Base-by-base conservation (phyloP, 2,888 invertebrate genomes). In the Chrysotoxum bicinctum region DNA sequence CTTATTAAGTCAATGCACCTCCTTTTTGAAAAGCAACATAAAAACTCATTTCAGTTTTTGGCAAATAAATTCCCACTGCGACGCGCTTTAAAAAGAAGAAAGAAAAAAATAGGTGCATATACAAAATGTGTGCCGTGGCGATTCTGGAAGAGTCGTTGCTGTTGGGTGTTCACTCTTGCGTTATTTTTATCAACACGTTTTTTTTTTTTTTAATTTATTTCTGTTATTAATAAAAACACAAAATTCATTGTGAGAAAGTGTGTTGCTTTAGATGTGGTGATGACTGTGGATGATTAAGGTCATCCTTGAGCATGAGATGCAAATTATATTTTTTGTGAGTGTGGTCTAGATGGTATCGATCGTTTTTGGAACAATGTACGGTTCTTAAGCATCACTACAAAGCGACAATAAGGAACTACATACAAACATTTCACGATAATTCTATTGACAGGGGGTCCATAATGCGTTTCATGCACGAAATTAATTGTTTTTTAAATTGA, bases 51-150 rank as follows among this genome's bases (percentile, higher is more conserved):
- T 56, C 23, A 70, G 10, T 72, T 72, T 76, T 66, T 56, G 43
- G 32, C 32, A 64, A 64, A 60, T 54, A 68, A 73, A 79, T 74
- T n/a, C 7, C n/a, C 45, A 70, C 48, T 64, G 37, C 54, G 10
- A 75, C 80, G 69, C 21, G 21, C 35, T 30, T 19, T 16, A 58
- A 43, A 64, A 50, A 64, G 35, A 69, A 54, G 19, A 30, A 69
- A 66, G 35, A 16, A 43, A 16, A 23, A 26, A 60, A 40, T 37
- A n/a, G n/a, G n/a, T n/a, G n/a, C n/a, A n/a, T 1, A 37, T 37
- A 37, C n/a, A 37, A 37, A 37, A 19, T 62, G 16, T 45, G 35
- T 81, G 30, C 23, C 12, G 32, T 48, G 19, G 14, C 4, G 8
- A 21, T 60, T 60, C 40, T 60, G 37, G 37, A 23, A 60, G 37